Evolutionary conservation across 2,113 vertebrate genomes (phyloP).

Genomic region (Petromus typicus): DNA sequence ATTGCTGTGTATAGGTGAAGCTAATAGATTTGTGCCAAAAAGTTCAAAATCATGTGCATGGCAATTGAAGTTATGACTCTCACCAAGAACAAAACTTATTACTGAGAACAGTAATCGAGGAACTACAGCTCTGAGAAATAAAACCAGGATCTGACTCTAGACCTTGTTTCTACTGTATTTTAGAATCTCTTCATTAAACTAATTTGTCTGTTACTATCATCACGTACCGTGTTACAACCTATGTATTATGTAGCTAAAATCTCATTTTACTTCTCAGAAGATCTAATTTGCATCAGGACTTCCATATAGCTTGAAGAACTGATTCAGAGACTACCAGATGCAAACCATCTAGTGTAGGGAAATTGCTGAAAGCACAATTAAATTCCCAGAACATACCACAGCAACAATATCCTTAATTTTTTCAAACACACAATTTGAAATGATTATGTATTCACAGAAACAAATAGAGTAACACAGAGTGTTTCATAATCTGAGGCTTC

Average conservation of each 20-base stretch:
- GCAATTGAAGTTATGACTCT: neutral
- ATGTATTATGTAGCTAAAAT: conserved; percentile 48
- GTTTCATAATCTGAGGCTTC: conserved; percentile 57
- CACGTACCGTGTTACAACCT: neutral
- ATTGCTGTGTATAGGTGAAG: neutral
- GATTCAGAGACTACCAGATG: conserved; percentile 55
- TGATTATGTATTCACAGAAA: conserved; percentile 66
- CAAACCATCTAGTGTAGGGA: conserved; percentile 36
- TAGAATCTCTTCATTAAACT: conserved; percentile 17
- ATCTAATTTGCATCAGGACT: conserved; percentile 50
- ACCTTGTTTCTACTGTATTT: neutral
- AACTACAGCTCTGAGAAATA: conserved; percentile 40
- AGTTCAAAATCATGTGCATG: conserved; percentile 27
- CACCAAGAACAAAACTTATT: conserved; percentile 45
- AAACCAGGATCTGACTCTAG: neutral
- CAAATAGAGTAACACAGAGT: conserved; percentile 57
- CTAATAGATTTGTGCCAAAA: conserved; percentile 12
- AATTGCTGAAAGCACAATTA: conserved; percentile 72
- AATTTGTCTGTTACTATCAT: neutral
- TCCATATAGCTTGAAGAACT: conserved; percentile 37
- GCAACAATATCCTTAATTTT: conserved; percentile 72
- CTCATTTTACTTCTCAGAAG: conserved; percentile 36
- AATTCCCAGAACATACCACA: conserved; percentile 60
- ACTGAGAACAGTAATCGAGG: neutral
- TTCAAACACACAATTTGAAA: conserved; percentile 69